A percentile compares a stretch with the other conserved stretches of the same genome.
phyloP scores from a whole-genome alignment of 1,140 invertebrate species.

The Caenorhabditis brenneri region DNA sequence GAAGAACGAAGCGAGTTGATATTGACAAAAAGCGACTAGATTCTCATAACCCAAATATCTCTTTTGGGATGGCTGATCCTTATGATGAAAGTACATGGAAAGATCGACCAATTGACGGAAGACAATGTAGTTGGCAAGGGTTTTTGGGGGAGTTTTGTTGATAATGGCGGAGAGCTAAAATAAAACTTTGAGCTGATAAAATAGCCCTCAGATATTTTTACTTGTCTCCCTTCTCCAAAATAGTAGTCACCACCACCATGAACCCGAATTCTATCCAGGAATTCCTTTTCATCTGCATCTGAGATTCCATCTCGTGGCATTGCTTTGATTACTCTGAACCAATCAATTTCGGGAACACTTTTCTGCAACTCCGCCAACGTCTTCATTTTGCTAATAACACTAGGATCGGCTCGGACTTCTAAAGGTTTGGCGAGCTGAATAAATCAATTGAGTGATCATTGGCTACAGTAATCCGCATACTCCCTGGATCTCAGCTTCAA shows the following conservation, averaged over 20 bases:
- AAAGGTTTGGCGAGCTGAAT: too few relatives aligned
- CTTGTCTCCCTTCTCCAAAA: not conserved
- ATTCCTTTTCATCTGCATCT: not conserved
- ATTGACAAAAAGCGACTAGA: not conserved
- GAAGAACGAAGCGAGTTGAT: not conserved
- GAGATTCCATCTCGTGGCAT: not conserved
- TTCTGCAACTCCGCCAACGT: not conserved
- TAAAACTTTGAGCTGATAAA: not conserved
- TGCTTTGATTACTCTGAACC: not conserved
- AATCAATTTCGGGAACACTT: not conserved
- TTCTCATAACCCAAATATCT: not conserved
- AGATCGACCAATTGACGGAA: not conserved
- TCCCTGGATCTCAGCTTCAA: too few relatives aligned
- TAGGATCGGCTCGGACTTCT: not conserved
- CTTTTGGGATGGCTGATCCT: not conserved
- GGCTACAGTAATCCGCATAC: too few relatives aligned
- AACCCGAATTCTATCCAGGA: not conserved
- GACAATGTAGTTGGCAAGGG: not conserved
- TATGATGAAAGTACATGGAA: not conserved
- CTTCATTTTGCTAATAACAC: not conserved
- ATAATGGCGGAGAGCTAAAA: not conserved
- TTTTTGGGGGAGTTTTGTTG: not conserved
- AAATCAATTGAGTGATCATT: too few relatives aligned
- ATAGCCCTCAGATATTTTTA: not conserved
- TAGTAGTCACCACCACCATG: not conserved